Percentiles rank a stretch among this genome's conserved stretches.
Evolutionary conservation across 2,797 vertebrate species (phyloP).

Genomic region (Syngnathus rostellatus): DNA sequence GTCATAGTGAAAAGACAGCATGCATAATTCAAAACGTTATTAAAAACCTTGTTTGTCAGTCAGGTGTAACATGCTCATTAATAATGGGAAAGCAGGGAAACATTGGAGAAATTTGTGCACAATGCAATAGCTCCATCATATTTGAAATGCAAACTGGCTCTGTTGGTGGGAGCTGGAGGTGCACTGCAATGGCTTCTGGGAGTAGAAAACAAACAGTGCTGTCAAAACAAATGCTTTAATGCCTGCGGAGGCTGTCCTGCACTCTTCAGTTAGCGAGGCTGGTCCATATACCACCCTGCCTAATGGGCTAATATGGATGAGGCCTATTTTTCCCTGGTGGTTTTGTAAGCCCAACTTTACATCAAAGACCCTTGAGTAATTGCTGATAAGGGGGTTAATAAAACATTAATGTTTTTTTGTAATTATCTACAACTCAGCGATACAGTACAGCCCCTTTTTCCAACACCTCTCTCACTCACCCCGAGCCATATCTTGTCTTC

Average conservation of each 20-base stretch:
- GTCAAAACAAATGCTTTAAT: conserved; percentile 74
- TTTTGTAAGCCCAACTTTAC: conserved; percentile 81
- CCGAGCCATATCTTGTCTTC: conserved; percentile 69
- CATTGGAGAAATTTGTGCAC: conserved; percentile 52
- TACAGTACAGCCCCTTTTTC: conserved; percentile 47
- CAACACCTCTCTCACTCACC: conserved; percentile 57
- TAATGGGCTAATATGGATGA: conserved; percentile 67
- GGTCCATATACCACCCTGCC: conserved; percentile 53
- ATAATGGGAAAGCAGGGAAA: conserved; percentile 22
- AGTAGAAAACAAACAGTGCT: conserved; percentile 72
- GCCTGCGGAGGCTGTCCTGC: conserved; percentile 68
- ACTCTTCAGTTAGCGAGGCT: conserved; percentile 61
- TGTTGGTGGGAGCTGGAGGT: conserved; percentile 70
- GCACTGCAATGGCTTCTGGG: conserved; percentile 70
- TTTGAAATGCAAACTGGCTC: conserved; percentile 71
- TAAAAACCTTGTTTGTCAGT: conserved; percentile 29
- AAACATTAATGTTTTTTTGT: conserved; percentile 78
- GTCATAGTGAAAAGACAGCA: conserved; percentile 17
- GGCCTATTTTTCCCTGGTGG: conserved; percentile 53
- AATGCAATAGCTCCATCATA: conserved; percentile 65
- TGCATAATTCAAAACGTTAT: conserved; percentile 20
- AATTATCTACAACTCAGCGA: conserved; percentile 73
- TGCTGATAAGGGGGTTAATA: conserved; percentile 82
- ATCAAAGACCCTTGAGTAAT: conserved; percentile 82
- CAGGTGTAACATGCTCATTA: conserved; percentile 39